Evolutionary conservation across 2,888 invertebrate genomes (phyloP).

Genomic region (Ctenicera cuprea): DNA sequence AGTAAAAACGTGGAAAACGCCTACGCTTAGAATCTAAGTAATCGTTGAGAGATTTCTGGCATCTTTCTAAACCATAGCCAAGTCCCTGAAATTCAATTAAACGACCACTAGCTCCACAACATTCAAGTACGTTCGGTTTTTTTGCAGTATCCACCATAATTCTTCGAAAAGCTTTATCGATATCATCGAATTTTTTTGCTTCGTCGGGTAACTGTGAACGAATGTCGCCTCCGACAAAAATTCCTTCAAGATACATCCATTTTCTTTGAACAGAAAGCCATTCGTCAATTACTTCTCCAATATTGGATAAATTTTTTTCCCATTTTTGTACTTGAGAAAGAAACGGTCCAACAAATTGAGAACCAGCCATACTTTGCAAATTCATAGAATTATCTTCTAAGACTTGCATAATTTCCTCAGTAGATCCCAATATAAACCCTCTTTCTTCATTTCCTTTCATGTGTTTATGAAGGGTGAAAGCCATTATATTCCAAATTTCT

Average conservation of each 20-base stretch:
- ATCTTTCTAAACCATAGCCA: conserved; percentile 86
- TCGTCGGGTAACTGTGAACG: conserved; percentile 91
- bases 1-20: conserved; percentile 93
- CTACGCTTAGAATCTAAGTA: conserved; percentile 92
- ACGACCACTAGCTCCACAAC: conserved; percentile 85
- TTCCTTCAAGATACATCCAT: conserved; percentile 95
- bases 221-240: conserved; percentile 94
- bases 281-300: conserved; percentile 90
- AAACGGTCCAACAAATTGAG: conserved; percentile 94
- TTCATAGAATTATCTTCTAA: conserved; percentile 94
- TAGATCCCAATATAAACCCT: conserved; percentile 86
- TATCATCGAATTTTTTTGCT: conserved; percentile 92
- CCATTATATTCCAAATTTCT: conserved; percentile 82
- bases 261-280: conserved; percentile 92
- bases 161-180: conserved; percentile 87
- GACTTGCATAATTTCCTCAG: conserved; percentile 87
- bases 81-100: conserved; percentile 85
- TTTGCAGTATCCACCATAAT: conserved; percentile 91
- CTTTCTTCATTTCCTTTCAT: conserved; percentile 85
- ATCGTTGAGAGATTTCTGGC: conserved; percentile 93
- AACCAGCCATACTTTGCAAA: conserved; percentile 93
- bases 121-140: conserved; percentile 85
- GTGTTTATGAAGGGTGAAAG: conserved; percentile 81
- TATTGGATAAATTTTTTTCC: conserved; percentile 87
- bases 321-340: conserved; percentile 87